A percentile compares a stretch with the other conserved stretches of the same genome.
Evolutionary conservation across 2,113 vertebrate genomes (phyloP).

Genomic region (Promerops cafer): DNA sequence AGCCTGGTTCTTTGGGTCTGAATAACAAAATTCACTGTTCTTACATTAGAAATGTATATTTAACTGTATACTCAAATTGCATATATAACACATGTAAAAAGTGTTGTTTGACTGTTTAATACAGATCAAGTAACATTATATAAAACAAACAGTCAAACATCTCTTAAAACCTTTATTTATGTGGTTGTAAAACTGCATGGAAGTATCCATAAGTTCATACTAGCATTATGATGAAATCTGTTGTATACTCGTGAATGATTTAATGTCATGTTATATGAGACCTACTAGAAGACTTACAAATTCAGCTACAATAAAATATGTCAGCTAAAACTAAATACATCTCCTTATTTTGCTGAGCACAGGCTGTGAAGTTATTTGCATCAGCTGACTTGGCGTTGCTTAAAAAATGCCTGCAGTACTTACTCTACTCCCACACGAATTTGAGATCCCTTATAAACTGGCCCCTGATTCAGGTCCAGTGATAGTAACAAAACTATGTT

Average conservation of each 20-base stretch:
- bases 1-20: background rate
- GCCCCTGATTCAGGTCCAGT: background rate
- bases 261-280: background rate
- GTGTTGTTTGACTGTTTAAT: background rate
- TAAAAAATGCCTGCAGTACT: background rate
- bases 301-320: background rate
- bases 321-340: background rate
- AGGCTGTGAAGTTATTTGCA: background rate
- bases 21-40: background rate
- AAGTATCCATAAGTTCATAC: background rate
- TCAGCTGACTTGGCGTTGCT: background rate
- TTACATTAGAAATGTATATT: background rate
- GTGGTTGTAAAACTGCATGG: background rate
- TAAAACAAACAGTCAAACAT: background rate
- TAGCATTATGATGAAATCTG: background rate
- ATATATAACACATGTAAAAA: background rate
- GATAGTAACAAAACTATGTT: background rate
- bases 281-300: background rate
- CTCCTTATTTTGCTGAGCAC: background rate
- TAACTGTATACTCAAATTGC: background rate
- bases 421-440: background rate
- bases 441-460: background rate
- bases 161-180: background rate
- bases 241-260: background rate
- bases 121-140: background rate